Percentiles rank a stretch among this genome's conserved stretches.
Conservation (phyloP, 2,113 vertebrate genomes). For the Phylloscopus whistleri region DNA sequence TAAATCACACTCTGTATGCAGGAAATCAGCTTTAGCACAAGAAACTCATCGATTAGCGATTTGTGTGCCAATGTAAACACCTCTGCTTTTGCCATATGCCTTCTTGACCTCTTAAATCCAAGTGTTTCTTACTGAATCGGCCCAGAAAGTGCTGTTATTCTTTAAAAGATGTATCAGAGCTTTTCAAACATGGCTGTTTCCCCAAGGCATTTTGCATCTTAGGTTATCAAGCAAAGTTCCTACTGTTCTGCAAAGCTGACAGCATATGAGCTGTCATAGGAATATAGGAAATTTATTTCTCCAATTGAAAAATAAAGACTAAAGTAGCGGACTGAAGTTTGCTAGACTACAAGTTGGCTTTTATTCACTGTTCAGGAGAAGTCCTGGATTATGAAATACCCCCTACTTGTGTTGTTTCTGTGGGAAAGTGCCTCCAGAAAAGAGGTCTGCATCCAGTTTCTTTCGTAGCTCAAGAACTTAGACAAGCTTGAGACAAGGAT, state of each 20-base stretch:
- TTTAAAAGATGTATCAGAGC: not conserved
- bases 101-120: not conserved
- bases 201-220: not conserved
- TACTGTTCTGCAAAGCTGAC: not conserved
- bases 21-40: not conserved
- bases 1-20: not conserved
- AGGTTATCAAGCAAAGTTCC: not conserved
- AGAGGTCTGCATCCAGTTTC: not conserved
- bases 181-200: not conserved
- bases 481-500: not conserved
- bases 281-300: not conserved
- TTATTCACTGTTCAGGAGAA: not conserved
- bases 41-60: rapidly evolving
- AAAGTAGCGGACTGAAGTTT: not conserved
- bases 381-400: not conserved
- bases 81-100: not conserved
- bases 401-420: not conserved
- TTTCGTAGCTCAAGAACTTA: not conserved
- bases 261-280: not conserved
- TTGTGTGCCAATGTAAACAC: not conserved
- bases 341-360: not conserved
- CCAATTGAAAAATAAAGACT: not conserved
- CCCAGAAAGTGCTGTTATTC: not conserved
- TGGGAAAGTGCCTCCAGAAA: not conserved
- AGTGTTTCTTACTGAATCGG: not conserved